Base-by-base conservation (phyloP, 1,140 invertebrate genomes). In the Eupeodes corollae region DNA sequence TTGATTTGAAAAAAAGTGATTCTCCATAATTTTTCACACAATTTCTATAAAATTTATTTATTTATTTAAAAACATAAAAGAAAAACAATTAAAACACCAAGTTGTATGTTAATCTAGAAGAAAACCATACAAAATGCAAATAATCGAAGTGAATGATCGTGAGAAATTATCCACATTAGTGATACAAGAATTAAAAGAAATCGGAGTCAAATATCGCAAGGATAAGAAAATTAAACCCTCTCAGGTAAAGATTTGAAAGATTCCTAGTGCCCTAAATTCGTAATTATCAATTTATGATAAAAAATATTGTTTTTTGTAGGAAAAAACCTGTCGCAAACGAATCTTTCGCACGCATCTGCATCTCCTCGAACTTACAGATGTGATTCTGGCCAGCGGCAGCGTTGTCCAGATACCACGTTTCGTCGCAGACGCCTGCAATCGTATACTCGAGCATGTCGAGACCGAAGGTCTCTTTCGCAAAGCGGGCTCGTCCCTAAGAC, bases 391-490 rank as follows among this genome's bases (percentile, higher is more conserved):
- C 40, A 73, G 70, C 38, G 75, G 75, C n/a, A 68, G 69, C 32
- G 68, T 74, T 56, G 70, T 88, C 30, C 75, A 80, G 63, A 75
- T 89, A 16, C 86, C 87, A 30, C 72, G 73, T 54, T 80, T 89
- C 60, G 75, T 91, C 2, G 77, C 78, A 54, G 78, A 86, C 60
- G 77, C 83, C 53, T 79, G 81, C 53, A 69, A 75, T 15, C 77
- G 79, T 56, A 74, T 90, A 44, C 67, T 78, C 38, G 67, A 76
- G 26, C 75, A 83, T 66, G 72, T 83, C 14, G 74, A 77, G 30
- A 76, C 79, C 21, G 87, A 90, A 65, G 88, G 88, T 8, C 65
- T 91, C 34, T 91, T 91, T 59, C 72, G 88, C 37, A 91, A 88
- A 72, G 84, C 85, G 51, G 88, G 87, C 6, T 87, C 86, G 10